These are phyloP conservation scores for Magallana nippona DNA, from an alignment of 2,888 invertebrate species.

Conservation along the genomic window DNA sequence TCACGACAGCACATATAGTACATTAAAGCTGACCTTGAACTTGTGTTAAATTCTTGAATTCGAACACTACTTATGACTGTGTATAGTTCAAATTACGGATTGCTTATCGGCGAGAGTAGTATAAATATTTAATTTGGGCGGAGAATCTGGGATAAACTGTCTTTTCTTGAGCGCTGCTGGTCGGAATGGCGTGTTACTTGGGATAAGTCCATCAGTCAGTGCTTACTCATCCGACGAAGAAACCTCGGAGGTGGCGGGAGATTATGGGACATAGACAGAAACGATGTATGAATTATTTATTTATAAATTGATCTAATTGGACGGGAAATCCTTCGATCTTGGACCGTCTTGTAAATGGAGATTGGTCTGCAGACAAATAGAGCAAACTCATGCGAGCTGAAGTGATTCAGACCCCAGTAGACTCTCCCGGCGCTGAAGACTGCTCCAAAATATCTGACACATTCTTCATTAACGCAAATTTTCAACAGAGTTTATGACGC, in stretches of 20 bases:
- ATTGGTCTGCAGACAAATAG: conserved; percentile 23
- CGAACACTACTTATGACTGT: not conserved
- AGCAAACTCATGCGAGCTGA: not conserved
- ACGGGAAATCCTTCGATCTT: conserved; percentile 30
- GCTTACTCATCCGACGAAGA: not conserved
- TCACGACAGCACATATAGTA: not conserved
- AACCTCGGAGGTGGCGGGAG: conserved; percentile 13
- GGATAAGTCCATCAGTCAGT: not conserved
- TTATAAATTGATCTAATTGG: conserved; percentile 31
- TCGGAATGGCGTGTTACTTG: not conserved
- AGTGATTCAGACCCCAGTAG: not conserved
- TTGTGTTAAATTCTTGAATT: not conserved
- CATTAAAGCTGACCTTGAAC: not conserved
- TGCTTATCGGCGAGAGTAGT: not conserved
- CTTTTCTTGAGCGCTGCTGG: not conserved
- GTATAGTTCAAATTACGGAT: not conserved
- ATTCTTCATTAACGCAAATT: conserved; percentile 16
- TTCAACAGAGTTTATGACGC: conserved; percentile 23
- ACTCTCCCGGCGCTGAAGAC: conserved; percentile 1
- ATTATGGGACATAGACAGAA: conserved; percentile 22
- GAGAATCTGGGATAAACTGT: not conserved
- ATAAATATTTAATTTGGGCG: not conserved
- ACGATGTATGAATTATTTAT: conserved; percentile 32
- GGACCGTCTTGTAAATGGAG: conserved; percentile 30
- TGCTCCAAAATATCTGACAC: conserved; percentile 25